Conservation (phyloP, 1,140 invertebrate species). For the Eueides isabella region DNA sequence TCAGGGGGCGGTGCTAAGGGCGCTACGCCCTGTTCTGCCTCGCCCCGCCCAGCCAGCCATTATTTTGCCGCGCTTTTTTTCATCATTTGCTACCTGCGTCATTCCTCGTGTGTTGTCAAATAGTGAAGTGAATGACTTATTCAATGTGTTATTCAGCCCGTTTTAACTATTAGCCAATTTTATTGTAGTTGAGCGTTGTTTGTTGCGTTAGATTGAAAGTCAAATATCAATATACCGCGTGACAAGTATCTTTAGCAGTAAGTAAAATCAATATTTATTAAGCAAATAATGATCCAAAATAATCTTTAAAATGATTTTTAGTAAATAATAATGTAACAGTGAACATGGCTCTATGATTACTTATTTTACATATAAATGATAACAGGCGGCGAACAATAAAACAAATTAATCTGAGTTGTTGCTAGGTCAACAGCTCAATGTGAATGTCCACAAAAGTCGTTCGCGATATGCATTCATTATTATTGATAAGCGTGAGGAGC, state of each 20-base stretch:
- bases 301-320: background rate
- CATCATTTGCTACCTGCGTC: constrained; percentile 63
- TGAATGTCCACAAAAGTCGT: constrained; percentile 36
- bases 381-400: background rate
- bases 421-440: constrained; percentile 32
- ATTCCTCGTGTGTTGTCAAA: constrained; percentile 76
- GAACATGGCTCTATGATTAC: background rate
- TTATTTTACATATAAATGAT: background rate
- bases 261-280: background rate
- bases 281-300: background rate
- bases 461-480: constrained; percentile 38
- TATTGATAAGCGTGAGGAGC: constrained; percentile 31
- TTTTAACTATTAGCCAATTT: constrained; percentile 24
- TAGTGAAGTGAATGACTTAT: constrained; percentile 64
- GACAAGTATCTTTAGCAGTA: constrained; percentile 6
- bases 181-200: background rate
- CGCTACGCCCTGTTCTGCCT: constrained; percentile 76
- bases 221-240: background rate
- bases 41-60: constrained; percentile 72
- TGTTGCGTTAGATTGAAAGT: background rate
- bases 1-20: constrained; percentile 76
- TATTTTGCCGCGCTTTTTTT: constrained; percentile 77
- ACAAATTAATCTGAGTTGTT: constrained; percentile 21
- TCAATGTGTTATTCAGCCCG: constrained; percentile 21
- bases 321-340: background rate